Percentiles rank a stretch among this genome's conserved stretches.
Evolutionary conservation across 2,888 invertebrate genomes (phyloP).

Genomic region (Drosophila lutescens): DNA sequence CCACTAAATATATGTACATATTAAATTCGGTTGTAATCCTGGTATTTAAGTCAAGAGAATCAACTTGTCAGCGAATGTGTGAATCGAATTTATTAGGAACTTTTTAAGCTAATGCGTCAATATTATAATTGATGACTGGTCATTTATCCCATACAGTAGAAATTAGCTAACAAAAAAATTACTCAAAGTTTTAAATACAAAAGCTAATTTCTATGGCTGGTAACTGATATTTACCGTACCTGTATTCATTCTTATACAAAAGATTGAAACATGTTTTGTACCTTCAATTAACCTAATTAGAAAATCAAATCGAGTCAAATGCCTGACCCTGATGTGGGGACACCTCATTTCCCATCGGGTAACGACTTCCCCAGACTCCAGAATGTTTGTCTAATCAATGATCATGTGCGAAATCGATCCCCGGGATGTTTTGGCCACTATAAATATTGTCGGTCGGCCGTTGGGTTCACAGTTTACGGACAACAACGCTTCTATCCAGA

Average conservation of each 20-base stretch:
- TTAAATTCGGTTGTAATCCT: neutral
- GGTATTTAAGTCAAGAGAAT: constrained; percentile 18
- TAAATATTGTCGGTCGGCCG: constrained; percentile 56
- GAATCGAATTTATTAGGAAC: constrained; percentile 12
- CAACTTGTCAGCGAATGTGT: constrained; percentile 1
- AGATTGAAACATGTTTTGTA: constrained; percentile 11
- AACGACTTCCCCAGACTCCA: constrained; percentile 64
- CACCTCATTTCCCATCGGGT: constrained; percentile 43
- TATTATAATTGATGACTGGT: constrained; percentile 10
- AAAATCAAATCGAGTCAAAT: constrained; percentile 34
- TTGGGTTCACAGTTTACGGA: constrained; percentile 56
- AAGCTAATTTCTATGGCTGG: neutral
- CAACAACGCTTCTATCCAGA: constrained; percentile 49
- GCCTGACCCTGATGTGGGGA: constrained; percentile 26
- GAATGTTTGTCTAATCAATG: constrained; percentile 71
- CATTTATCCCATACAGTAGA: neutral
- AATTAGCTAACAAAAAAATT: neutral
- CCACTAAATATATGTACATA: neutral
- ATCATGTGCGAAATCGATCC: constrained; percentile 72
- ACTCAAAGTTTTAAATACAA: neutral
- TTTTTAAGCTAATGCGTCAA: constrained; percentile 19
- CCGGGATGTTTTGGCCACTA: constrained; percentile 52
- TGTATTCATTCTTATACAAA: no score
- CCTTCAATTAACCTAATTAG: neutral
- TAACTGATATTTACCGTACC: neutral